phyloP scores from a whole-genome alignment of 2,113 vertebrate species.

The Hemibagrus wyckioides region DNA sequence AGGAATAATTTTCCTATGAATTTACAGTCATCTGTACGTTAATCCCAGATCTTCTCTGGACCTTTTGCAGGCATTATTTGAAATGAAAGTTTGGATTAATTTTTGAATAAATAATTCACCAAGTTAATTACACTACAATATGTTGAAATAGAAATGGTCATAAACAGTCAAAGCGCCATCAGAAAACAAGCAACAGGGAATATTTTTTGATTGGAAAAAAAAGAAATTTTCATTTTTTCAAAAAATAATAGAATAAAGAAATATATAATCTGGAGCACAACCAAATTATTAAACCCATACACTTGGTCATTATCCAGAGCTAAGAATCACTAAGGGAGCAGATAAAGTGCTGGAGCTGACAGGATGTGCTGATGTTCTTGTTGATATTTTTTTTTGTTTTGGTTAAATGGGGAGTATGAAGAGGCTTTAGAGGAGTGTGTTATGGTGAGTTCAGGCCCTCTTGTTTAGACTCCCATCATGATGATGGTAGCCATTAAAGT shows the following conservation, averaged over 20 bases:
- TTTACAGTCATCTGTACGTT: background rate
- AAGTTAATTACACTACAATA: background rate
- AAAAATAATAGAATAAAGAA: background rate
- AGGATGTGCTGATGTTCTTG: background rate
- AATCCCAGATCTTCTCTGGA: background rate
- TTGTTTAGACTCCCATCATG: constrained; percentile 32
- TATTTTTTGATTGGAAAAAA: background rate
- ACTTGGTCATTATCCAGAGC: background rate
- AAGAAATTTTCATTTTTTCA: background rate
- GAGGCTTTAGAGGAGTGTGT: constrained; percentile 36
- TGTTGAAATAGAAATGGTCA: background rate
- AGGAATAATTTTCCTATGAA: background rate
- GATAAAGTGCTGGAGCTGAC: background rate
- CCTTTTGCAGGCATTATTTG: background rate
- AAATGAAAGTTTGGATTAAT: background rate
- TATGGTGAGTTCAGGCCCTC: constrained; percentile 11
- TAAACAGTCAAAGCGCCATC: background rate
- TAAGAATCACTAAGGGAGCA: background rate
- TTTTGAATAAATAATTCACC: background rate
- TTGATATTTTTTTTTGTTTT: constrained; percentile 12
- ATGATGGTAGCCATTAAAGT: constrained; percentile 18
- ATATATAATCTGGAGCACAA: background rate
- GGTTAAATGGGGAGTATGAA: constrained; percentile 17
- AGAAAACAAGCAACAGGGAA: background rate
- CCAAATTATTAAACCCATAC: background rate